These are phyloP conservation scores for Stenotaenia linearis DNA, from an alignment of 2,888 invertebrate genomes.

Conservation along the genomic window DNA sequence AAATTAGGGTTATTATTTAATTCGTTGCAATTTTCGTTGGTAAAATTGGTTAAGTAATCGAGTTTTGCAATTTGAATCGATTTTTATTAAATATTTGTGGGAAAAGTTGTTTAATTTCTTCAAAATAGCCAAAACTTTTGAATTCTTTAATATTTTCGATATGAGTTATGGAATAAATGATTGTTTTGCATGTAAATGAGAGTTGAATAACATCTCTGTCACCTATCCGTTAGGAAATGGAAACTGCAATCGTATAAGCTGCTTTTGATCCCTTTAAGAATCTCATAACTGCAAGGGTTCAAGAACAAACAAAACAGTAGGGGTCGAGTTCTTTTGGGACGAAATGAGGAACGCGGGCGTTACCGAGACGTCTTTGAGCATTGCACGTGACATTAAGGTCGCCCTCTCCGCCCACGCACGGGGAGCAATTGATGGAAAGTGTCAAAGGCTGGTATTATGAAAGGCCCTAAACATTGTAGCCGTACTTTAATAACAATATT, in stretches of 20 bases:
- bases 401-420: neutral
- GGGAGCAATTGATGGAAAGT: neutral
- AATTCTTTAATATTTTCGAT: neutral
- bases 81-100: no score
- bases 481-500: neutral
- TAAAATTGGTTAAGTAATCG: no score
- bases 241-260: slow-evolving; percentile 5
- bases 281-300: neutral
- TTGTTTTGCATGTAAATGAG: neutral
- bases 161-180: neutral
- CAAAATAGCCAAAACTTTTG: neutral
- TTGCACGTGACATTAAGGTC: neutral
- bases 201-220: neutral
- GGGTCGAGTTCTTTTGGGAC: neutral
- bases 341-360: slow-evolving; percentile 2
- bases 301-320: slow-evolving; percentile 5
- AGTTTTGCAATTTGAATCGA: no score
- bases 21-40: neutral
- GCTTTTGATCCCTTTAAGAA: neutral
- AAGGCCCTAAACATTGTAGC: neutral
- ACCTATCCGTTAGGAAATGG: neutral
- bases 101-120: neutral
- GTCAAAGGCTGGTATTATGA: slow-evolving; percentile 3
- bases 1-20: neutral
- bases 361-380: neutral